Base-by-base conservation (phyloP, 2,888 invertebrate species). In the Parasteatoda lunata region DNA sequence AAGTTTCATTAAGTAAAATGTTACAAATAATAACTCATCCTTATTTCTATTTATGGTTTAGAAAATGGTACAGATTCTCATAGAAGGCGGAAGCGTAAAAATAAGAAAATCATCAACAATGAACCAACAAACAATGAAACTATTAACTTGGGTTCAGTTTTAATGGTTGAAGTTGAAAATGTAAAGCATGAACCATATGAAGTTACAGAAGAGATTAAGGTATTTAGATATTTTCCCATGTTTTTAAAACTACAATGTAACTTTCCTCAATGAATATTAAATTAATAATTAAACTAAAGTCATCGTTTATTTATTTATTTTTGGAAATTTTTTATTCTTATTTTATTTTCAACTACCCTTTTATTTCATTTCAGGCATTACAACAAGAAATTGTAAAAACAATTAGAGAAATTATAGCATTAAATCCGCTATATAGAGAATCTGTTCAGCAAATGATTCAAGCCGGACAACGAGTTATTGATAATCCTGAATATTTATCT, bases 351-450 rank as follows among this genome's bases (percentile, higher is more conserved):
- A 15, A 13, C 13, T 68, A 51, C n/a, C 15, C 7, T 4, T 71
- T n/a, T 65, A 47, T 65, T 66, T 84, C 76, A 82, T 90, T 91
- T 4, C 90, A 94, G 94, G 98, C 98, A 0, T 91, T 98, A 82
- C 98, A 97, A 0, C 98, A 98, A 92, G 98, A 99, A 93, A 95
- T 98, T 84, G 97, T 98, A 71, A 98, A 98, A 93, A 99, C 98
- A 0, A 98, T 99, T 89, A 94, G 98, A 80, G 99, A 99, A 92
- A 98, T 99, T 86, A 98, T 99, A 89, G 90, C 97, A 89, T 94
- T 99, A 93, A 99, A 99, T 94, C 98, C 98, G 0, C 93, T 99
- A 85, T 99, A 99, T 91, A 95, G 98, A 89, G 99, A 99, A 92
- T 97, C 98, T 77, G 94, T 99, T n/a, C 97, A 98, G 91, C 98